Evolutionary conservation across 2,113 vertebrate species (phyloP), one percentile per base, ranked within the genome.

Genomic region (Nyctereutes procyonoides): DNA sequence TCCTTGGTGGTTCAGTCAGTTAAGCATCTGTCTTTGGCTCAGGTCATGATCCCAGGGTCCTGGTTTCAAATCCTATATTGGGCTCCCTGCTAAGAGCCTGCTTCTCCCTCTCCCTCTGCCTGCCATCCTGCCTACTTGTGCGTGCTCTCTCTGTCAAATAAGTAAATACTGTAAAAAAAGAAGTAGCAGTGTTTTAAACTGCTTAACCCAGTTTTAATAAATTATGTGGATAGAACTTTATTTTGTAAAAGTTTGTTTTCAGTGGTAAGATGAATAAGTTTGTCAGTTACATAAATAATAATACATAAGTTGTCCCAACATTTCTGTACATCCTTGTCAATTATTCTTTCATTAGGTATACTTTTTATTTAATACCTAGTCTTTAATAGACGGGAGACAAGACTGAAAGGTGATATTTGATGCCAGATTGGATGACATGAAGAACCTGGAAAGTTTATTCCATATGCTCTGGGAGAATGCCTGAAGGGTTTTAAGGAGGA

Each of bases 171-270:
- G 43, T 43, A 43, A 43, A 43, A 43, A 43, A 43, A 43, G 43
- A 43, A 43, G 43, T 43, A 43, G 43, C 43, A 94, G 60, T 83
- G 85, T 74, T 95, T 95, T 73, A 81, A 88, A 79, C 14, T 60
- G 3, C 28, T 8, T 20, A 96, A 38, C 71, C 16, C 15, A 91
- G 69, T 94, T 94, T 81, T 81, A 85, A 67, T 77, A 73, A 28
- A 58, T 80, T 73, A 71, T 83, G 5, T 88, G 48, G 11, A 8
- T 80, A 63, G 9, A 96, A 87, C 62, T 86, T 87, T 58, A 4
- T 84, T 92, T 83, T 71, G 71, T 90, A 73, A 28, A 91, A 82
- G 20, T 74, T 85, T 93, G 89, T 93, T 26, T 90, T 95, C 77
- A 51, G n/a, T 79, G 65, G 32, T 58, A 62, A 89, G 65, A 89